These are phyloP conservation scores for Pontoporia blainvillei DNA, from an alignment of 2,113 vertebrate genomes.

Conservation along the genomic window DNA sequence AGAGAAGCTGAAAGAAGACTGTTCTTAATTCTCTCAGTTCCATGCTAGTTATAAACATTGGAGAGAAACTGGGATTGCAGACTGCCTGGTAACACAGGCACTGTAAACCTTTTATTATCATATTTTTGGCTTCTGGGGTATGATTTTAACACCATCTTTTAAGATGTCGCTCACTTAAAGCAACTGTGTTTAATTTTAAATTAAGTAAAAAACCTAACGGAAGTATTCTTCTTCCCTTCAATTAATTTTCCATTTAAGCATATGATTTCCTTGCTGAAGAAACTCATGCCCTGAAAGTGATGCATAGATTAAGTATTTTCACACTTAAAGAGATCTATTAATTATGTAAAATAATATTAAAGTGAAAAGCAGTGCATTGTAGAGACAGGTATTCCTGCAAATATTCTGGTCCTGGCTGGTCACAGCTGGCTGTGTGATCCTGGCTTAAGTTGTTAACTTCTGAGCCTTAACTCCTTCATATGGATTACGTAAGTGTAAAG, in stretches of 20 bases:
- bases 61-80: constrained; percentile 51
- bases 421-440: neutral
- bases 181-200: constrained; percentile 55
- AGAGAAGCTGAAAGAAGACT: constrained; percentile 42
- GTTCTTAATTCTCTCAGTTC: constrained; percentile 57
- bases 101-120: constrained; percentile 61
- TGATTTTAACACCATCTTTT: constrained; percentile 52
- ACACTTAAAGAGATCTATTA: neutral
- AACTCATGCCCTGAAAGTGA: neutral
- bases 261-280: constrained; percentile 18
- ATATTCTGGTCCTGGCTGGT: neutral
- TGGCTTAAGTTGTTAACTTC: neutral
- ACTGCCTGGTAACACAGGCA: constrained; percentile 48
- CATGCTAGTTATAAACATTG: constrained; percentile 39
- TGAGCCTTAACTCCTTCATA: neutral
- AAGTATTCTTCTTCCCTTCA: constrained; percentile 47
- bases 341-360: neutral
- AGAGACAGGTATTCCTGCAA: neutral
- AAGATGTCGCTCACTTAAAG: constrained; percentile 51
- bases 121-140: constrained; percentile 59
- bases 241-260: constrained; percentile 52
- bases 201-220: constrained; percentile 39
- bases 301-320: constrained; percentile 25
- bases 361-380: neutral
- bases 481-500: neutral